Percentiles rank a stretch among this genome's conserved stretches.
Evolutionary conservation across 2,113 vertebrate genomes (phyloP).

Genomic region (Pitta sordida): DNA sequence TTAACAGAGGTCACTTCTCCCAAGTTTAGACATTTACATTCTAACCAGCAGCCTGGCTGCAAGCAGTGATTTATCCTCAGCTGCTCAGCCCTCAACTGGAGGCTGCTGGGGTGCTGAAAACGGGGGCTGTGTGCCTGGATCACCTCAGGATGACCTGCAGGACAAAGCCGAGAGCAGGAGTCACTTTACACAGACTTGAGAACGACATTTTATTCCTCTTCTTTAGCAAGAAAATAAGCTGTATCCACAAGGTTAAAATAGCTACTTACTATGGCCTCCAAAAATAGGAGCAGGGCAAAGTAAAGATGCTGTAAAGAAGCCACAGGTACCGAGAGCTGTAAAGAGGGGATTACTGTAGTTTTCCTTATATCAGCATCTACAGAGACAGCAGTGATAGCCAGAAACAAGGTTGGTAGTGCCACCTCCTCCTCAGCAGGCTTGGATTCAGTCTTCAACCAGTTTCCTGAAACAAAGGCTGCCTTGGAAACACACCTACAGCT

Average conservation of each 20-base stretch:
- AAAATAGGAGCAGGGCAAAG: neutral
- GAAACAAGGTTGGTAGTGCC: neutral
- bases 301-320: neutral
- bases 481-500: neutral
- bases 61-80: neutral
- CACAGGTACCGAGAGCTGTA: neutral
- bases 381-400: neutral
- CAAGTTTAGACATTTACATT: conserved; percentile 65
- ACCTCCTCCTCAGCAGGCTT: neutral
- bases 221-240: neutral
- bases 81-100: neutral
- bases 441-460: neutral
- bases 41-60: conserved; percentile 44
- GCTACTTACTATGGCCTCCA: neutral
- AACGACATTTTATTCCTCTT: neutral
- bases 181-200: neutral
- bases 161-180: neutral
- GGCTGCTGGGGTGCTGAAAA: neutral
- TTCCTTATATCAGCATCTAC: neutral
- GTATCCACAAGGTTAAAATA: neutral
- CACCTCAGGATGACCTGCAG: neutral
- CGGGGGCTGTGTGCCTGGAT: neutral
- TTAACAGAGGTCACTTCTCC: conserved; percentile 66
- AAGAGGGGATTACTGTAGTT: neutral
- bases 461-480: neutral